Evolutionary conservation across 2,113 vertebrate species (phyloP).

Genomic region (Pontoporia blainvillei): DNA sequence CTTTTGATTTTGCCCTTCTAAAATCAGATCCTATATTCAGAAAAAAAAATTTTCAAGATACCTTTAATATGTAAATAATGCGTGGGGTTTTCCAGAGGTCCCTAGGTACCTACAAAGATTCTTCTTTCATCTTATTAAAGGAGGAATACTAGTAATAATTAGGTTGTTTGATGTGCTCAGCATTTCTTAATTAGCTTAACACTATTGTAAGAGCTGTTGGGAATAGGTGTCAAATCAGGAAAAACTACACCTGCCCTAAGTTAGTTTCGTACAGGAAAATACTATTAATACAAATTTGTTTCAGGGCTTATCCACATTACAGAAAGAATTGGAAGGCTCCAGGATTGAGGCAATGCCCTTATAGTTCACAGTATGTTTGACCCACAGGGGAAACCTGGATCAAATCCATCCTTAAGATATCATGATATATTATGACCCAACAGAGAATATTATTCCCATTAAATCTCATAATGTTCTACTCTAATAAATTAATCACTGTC

Average conservation of each 20-base stretch:
- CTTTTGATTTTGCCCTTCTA: neutral
- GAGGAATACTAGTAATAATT: neutral
- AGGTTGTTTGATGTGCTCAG: neutral
- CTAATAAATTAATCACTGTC: neutral
- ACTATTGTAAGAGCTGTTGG: neutral
- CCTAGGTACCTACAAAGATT: neutral
- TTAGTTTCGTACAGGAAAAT: neutral
- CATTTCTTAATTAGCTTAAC: constrained; percentile 30
- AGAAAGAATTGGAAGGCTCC: neutral
- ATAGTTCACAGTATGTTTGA: neutral
- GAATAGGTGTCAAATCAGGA: constrained; percentile 18
- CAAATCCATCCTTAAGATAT: neutral
- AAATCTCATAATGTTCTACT: neutral
- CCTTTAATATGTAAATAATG: neutral
- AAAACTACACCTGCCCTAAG: neutral
- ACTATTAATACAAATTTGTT: neutral
- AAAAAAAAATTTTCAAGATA: neutral
- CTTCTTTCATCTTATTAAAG: constrained; percentile 15
- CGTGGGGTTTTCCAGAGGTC: neutral
- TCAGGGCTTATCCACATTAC: neutral
- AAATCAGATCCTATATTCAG: neutral
- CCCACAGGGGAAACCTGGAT: neutral
- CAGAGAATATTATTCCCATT: neutral
- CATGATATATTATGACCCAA: neutral
- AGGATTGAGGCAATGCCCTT: neutral